These are phyloP conservation scores for Actenoides hombroni DNA, from an alignment of 2,113 vertebrate genomes.

Conservation along the genomic window DNA sequence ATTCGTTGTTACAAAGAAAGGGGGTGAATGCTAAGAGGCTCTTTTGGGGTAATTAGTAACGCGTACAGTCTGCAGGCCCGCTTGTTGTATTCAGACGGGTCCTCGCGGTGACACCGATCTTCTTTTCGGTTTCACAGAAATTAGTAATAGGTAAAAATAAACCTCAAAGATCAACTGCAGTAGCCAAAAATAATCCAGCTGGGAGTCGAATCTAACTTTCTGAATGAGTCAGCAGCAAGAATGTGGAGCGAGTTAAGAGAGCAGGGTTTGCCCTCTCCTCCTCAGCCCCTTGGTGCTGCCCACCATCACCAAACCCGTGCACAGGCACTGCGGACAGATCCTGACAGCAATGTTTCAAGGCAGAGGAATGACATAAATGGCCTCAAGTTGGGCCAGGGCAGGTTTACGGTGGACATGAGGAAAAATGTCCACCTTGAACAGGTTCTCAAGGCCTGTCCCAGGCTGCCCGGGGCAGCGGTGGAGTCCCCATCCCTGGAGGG, in stretches of 20 bases:
- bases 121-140: not conserved
- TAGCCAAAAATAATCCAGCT: not conserved
- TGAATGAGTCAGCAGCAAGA: not conserved
- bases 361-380: not conserved
- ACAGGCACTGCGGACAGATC: not conserved
- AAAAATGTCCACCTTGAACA: not conserved
- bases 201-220: not conserved
- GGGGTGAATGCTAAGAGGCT: not conserved
- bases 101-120: not conserved
- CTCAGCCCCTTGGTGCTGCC: not conserved
- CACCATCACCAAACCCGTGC: not conserved
- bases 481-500: not conserved
- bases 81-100: not conserved
- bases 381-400: not conserved
- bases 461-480: too few species aligned
- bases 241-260: accelerated
- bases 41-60: not conserved
- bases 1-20: not conserved
- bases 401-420: not conserved
- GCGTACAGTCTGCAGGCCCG: not conserved
- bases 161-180: not conserved
- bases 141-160: constrained; percentile 34
- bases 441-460: not conserved
- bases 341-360: not conserved
- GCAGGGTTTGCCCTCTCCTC: not conserved